Percentiles rank a stretch among this genome's conserved stretches.
Evolutionary conservation across 2,113 vertebrate species (phyloP).

Genomic region (Anseranas semipalmata): DNA sequence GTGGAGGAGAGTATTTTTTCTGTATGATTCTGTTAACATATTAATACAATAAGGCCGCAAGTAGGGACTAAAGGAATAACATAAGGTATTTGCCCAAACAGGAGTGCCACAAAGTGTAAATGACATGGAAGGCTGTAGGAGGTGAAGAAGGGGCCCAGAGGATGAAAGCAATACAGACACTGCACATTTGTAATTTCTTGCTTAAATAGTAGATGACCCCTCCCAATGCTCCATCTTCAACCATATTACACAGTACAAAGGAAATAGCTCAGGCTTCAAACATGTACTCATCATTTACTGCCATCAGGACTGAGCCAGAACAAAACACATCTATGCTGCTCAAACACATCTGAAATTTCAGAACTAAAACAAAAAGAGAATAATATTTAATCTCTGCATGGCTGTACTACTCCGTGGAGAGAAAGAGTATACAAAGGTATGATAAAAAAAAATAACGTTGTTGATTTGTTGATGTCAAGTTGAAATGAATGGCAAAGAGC

Average conservation of each 20-base stretch:
- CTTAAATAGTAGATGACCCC: neutral
- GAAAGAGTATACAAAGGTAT: neutral
- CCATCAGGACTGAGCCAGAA: neutral
- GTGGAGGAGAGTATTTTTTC: slow-evolving; percentile 13
- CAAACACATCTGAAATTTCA: neutral
- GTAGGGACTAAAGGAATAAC: slow-evolving; percentile 2
- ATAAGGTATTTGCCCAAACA: slow-evolving; percentile 35
- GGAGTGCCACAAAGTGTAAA: neutral
- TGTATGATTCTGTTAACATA: neutral
- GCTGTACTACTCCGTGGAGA: neutral
- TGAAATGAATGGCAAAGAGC: neutral
- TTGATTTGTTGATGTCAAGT: neutral
- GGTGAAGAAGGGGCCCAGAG: neutral
- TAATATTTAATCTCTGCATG: neutral
- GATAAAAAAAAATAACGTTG: neutral
- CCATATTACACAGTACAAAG: neutral
- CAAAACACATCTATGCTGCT: neutral
- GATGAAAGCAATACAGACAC: neutral
- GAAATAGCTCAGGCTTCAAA: neutral
- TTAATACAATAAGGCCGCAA: slow-evolving; percentile 12
- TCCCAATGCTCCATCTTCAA: neutral
- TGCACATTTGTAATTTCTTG: neutral
- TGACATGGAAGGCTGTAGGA: neutral
- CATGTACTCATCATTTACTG: neutral
- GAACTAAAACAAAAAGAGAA: neutral